Evolutionary conservation across 2,113 vertebrate species (phyloP), one percentile per base, ranked within the genome.

Genomic region (Noctilio leporinus): DNA sequence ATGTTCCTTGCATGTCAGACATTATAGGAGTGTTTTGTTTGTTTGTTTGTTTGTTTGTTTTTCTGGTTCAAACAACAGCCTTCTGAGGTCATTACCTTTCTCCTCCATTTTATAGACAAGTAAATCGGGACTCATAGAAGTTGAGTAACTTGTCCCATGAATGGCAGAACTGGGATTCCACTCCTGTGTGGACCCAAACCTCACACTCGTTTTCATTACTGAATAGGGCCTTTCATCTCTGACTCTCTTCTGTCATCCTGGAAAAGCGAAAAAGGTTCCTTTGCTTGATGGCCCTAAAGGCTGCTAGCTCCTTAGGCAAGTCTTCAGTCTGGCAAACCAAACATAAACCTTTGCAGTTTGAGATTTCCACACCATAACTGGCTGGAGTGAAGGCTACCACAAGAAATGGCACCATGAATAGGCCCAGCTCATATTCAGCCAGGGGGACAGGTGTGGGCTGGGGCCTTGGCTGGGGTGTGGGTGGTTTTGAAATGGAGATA

Each of bases 61-160:
- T 75, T 33, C 33, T 93, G 30, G 15, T 65, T 47, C 35, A 12
- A 43, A 33, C 4, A 67, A 59, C 2, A 40, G 69, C 51, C 55
- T 92, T 80, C 49, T 47, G 90, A 87, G 47, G 67, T 88, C 82
- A 76, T 86, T 80, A 81, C 43, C 43, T 67, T 85, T 47, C 40
- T 94, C 95, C 73, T 28, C 67, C 38, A 28, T 81, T 95, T 91
- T 77, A 51, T 4, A 43, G 45, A 30, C 45, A 55, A 82, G 43
- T 38, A 20, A 76, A 53, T 10, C 33, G 49, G 95, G 45, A 53
- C 24, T 76, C 59, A 35, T 24, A 7, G 67, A 89, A 83, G 90
- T 30, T 3, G 43, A 92, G 4, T 82, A 77, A 19, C 33, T 64
- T 94, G 35, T 75, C n/a, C 51, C 64, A 75, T 57, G 89, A 65